Evolutionary conservation across 2,888 invertebrate species (phyloP).

Genomic region (Lepidocyrtoides sp.): DNA sequence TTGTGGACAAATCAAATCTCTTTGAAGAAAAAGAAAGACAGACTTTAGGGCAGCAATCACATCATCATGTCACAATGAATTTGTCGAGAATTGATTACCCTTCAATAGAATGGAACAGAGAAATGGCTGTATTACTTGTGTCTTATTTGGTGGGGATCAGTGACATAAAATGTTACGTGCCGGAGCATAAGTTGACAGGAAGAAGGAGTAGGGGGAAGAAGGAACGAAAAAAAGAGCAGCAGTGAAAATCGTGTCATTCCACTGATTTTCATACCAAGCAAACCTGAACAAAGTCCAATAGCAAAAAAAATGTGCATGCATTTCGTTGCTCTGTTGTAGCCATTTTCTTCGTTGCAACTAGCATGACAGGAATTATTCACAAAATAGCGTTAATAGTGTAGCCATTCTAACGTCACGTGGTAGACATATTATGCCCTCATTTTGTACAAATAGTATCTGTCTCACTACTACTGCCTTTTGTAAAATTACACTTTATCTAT

Average conservation of each 20-base stretch:
- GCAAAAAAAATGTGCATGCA: neutral
- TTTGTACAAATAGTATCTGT: neutral
- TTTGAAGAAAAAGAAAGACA: neutral
- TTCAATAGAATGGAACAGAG: conserved; percentile 32
- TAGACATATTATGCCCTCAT: neutral
- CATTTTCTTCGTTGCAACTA: neutral
- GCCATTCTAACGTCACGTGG: neutral
- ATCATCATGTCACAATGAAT: conserved; percentile 39
- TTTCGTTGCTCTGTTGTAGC: too few relatives aligned
- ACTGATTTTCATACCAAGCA: neutral
- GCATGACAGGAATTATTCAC: neutral
- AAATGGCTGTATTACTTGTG: conserved; percentile 21
- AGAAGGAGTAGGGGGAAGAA: neutral
- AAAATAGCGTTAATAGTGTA: neutral
- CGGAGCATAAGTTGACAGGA: conserved; percentile 55
- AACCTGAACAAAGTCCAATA: conserved; percentile 6
- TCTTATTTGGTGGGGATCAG: conserved; percentile 10
- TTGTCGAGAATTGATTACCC: conserved; percentile 62
- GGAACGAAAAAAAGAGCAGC: neutral
- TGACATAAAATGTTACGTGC: conserved; percentile 64
- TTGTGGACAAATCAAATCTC: conserved; percentile 45
- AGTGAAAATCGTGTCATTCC: conserved; percentile 15
- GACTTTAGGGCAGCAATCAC: conserved; percentile 35
- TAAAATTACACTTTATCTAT: conserved; percentile 11
- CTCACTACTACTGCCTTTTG: neutral